Evolutionary conservation across 2,113 vertebrate species (phyloP).

Genomic region (Poeciliopsis occidentalis): DNA sequence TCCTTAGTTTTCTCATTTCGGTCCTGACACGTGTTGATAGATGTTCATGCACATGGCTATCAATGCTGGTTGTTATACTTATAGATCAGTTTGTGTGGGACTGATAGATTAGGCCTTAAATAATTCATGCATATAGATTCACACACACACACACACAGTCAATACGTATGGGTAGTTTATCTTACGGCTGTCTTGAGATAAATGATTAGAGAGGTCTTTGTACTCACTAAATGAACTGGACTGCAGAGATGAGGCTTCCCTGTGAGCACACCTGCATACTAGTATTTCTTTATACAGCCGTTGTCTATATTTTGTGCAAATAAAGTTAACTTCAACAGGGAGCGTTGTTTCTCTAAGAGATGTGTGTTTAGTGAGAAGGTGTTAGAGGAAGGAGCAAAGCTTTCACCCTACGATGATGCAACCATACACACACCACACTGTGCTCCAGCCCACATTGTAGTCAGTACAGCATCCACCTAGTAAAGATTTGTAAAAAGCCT

Average conservation of each 20-base stretch:
- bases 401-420: neutral
- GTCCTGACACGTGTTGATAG: conserved; percentile 52
- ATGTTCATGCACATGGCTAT: conserved; percentile 47
- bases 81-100: conserved; percentile 57
- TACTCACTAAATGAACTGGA: conserved; percentile 18
- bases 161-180: neutral
- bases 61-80: conserved; percentile 54
- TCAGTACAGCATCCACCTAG: neutral
- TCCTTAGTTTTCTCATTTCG: conserved; percentile 59
- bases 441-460: neutral
- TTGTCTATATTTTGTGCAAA: neutral
- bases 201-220: conserved; percentile 34
- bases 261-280: neutral
- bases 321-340: neutral
- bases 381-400: neutral
- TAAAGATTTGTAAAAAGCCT: neutral
- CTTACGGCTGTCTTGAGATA: conserved; percentile 37
- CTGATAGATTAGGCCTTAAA: conserved; percentile 61
- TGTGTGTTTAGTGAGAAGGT: neutral
- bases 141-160: conserved; percentile 19
- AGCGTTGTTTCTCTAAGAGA: neutral
- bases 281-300: neutral
- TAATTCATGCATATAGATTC: conserved; percentile 33
- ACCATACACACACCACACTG: neutral
- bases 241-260: neutral